phyloP scores from a whole-genome alignment of 2,113 vertebrate genomes.

The Steatornis caripensis region DNA sequence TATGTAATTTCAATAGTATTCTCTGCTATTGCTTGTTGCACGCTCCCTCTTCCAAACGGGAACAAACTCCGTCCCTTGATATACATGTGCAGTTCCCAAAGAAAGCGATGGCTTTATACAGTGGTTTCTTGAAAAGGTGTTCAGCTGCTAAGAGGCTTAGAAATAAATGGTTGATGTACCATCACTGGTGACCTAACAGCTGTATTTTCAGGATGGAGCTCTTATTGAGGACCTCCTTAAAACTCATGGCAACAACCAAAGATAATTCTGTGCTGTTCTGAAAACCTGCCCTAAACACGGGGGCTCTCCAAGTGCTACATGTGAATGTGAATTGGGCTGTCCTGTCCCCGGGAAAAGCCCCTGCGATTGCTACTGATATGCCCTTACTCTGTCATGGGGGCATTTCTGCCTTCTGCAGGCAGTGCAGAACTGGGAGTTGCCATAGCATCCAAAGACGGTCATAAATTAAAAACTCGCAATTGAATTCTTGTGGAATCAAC shows the following conservation, averaged over 20 bases:
- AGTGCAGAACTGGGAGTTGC: background rate
- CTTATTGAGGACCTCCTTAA: background rate
- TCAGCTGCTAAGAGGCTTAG: background rate
- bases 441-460: background rate
- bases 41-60: background rate
- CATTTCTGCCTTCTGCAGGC: background rate
- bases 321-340: background rate
- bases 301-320: background rate
- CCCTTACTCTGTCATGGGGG: background rate
- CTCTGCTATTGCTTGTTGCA: background rate
- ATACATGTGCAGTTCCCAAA: background rate
- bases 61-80: background rate
- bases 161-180: background rate
- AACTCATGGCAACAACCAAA: background rate
- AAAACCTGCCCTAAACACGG: background rate
- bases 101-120: background rate
- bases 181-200: background rate
- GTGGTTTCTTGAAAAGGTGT: slow-evolving; percentile 3
- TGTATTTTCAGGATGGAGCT: background rate
- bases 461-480: background rate
- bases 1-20: background rate
- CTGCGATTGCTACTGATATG: accelerated
- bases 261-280: background rate
- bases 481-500: background rate
- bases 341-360: background rate